Percentiles rank a stretch among this genome's conserved stretches.
Evolutionary conservation across 2,888 invertebrate species (phyloP).

Genomic region (Deilephila porcellus): DNA sequence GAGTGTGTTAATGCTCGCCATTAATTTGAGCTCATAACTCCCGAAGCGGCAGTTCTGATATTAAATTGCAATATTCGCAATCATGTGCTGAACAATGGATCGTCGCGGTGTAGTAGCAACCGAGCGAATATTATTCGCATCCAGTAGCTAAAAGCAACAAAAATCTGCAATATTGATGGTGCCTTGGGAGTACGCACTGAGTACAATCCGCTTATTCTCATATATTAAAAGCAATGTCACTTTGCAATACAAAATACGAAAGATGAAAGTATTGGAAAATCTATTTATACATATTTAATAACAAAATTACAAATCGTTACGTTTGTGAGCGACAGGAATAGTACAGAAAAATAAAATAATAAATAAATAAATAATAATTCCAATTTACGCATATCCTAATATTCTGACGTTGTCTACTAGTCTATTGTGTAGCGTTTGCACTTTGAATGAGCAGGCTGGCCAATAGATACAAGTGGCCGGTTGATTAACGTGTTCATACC

Average conservation of each 20-base stretch:
- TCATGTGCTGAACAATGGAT: slow-evolving; percentile 10
- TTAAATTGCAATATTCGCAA: slow-evolving; percentile 18
- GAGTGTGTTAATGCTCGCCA: background rate
- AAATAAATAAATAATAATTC: no score
- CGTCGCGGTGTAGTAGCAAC: background rate
- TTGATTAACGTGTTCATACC: background rate
- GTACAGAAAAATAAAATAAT: no score
- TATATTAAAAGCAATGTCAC: no score
- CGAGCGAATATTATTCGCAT: background rate
- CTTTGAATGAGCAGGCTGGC: background rate
- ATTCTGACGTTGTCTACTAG: no score
- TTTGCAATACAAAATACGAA: no score
- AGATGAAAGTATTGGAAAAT: no score
- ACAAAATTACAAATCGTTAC: no score
- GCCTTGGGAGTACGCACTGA: background rate
- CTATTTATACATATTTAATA: no score
- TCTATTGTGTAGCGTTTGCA: background rate
- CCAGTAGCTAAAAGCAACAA: background rate
- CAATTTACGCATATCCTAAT: no score
- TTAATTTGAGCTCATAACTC: slow-evolving; percentile 7
- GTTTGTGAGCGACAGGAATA: no score
- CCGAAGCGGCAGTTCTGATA: background rate
- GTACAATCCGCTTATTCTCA: background rate
- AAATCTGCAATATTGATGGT: background rate
- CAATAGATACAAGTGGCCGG: background rate